A percentile compares a stretch with the other conserved stretches of the same genome.
Conservation (phyloP, 2,113 vertebrate species). For the Microcebus lehilahytsara region DNA sequence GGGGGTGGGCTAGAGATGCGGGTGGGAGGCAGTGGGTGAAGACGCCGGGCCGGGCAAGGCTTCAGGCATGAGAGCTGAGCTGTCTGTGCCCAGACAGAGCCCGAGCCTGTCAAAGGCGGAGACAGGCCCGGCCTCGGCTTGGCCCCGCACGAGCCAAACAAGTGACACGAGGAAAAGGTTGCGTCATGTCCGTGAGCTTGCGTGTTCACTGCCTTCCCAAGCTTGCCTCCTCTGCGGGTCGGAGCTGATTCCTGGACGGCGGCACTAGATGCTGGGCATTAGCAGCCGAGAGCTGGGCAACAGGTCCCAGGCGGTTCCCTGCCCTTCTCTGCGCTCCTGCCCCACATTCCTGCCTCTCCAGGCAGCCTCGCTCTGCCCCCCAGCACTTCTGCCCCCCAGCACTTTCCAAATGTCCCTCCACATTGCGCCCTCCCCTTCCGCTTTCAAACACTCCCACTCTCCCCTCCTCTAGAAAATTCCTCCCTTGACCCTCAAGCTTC, state of each 20-base stretch:
- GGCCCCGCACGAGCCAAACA: background rate
- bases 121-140: background rate
- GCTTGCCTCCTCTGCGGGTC: too few relatives aligned
- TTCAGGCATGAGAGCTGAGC: background rate
- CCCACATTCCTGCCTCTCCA: background rate
- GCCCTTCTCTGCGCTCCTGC: rapidly evolving
- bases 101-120: background rate
- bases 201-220: background rate
- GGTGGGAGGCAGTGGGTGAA: background rate
- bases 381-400: background rate
- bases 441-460: background rate
- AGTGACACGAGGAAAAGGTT: background rate
- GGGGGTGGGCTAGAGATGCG: too few relatives aligned
- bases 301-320: background rate
- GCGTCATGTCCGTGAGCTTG: rapidly evolving
- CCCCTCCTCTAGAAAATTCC: constrained; percentile 9
- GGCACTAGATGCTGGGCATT: background rate
- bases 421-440: background rate
- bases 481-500: constrained; percentile 29
- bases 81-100: background rate
- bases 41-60: background rate
- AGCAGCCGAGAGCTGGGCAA: background rate
- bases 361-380: background rate
- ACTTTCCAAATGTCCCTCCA: background rate
- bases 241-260: rapidly evolving